phyloP scores from a whole-genome alignment of 2,797 vertebrate species.

The Jordanella pulchra region DNA sequence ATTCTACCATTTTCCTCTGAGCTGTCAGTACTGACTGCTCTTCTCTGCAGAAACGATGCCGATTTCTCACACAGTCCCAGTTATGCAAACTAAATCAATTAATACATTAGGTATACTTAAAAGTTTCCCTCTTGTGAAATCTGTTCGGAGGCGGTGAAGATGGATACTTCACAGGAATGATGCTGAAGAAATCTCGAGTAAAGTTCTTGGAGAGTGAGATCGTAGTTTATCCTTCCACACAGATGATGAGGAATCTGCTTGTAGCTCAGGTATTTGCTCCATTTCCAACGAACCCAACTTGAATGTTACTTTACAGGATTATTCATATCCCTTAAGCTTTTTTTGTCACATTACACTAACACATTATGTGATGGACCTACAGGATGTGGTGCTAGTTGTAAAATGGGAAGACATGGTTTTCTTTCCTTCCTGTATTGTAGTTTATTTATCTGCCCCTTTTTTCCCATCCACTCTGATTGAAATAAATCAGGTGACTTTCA shows the following conservation, averaged over 20 bases:
- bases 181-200: conserved; percentile 91
- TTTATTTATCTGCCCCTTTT: neutral
- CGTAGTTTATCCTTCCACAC: conserved; percentile 84
- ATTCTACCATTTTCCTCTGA: neutral
- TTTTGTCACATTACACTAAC: neutral
- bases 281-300: neutral
- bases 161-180: conserved; percentile 90
- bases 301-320: neutral
- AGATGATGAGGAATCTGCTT: conserved; percentile 96
- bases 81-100: neutral
- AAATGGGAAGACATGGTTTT: too few relatives aligned
- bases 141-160: conserved; percentile 81
- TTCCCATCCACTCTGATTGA: neutral
- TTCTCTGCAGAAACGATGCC: neutral
- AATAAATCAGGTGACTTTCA: conserved; percentile 80
- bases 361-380: neutral
- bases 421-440: neutral
- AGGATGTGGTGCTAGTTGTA: too few relatives aligned
- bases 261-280: conserved; percentile 83
- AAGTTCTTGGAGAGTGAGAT: conserved; percentile 87
- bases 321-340: neutral
- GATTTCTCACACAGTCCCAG: neutral
- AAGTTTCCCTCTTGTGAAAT: neutral
- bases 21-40: neutral
- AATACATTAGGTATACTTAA: neutral